Base-by-base conservation (phyloP, 92 coral and sea anemone species). In the Galaxea fascicularis region DNA sequence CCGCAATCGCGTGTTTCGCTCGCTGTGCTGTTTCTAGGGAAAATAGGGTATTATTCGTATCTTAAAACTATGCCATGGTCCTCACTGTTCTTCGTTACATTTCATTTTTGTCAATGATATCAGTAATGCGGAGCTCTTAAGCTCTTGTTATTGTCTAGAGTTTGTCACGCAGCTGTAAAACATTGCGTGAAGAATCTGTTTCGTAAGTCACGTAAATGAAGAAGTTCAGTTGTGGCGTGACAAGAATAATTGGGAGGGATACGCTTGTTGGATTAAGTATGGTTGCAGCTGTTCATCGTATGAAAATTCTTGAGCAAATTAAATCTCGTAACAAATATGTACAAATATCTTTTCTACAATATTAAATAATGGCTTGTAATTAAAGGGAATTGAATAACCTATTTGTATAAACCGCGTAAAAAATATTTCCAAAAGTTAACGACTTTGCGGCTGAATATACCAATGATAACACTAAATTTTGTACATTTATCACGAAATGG, bases 321-420 rank as follows among this genome's bases (percentile, higher is more conserved):
- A 73, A 35, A 35, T 35, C 41, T 35, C 21, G 31, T 39, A 30
- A 21, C 22, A 2, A 25, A 57, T 30, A 74, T 30, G 68, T 41
- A 56, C 62, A 56, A 20, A n/a, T 17, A 2, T 57, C 20, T 58
- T 35, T 35, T 35, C 41, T 35, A 35, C 41, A 35, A 5, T 20
- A 21, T 75, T 75, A 56, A 75, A 75, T 31, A 56, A 9, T 17
- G 30, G 52, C 67, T 39, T 11, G 4, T 10, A 31, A n/a, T 76
- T 35, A 9, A 20, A 76, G 80, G 53, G n/a, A 56, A 31, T 76
- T 76, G 80, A 31, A 76, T 11, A 76, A 27, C 44, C 77, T n/a
- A 14, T 17, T 49, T 49, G 15, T 49, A 49, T 49, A 49, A 1
- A 10, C 56, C 17, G 56, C 56, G 3, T 14, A 47, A 2, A 39